These are phyloP conservation scores for Heliconius melpomene DNA, from an alignment of 1,140 invertebrate species.

Conservation along the genomic window DNA sequence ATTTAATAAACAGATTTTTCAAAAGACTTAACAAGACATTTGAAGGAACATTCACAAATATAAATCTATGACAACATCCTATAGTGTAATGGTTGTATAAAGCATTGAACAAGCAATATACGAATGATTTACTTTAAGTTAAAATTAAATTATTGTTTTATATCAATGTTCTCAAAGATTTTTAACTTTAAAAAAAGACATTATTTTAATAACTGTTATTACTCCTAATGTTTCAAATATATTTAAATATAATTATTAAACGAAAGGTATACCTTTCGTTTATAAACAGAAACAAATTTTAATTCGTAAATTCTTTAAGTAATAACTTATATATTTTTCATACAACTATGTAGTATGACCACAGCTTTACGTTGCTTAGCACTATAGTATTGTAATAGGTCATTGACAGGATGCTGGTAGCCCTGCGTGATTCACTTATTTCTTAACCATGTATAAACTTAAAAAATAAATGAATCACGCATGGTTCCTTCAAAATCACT, in stretches of 20 bases:
- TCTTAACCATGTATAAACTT: constrained; percentile 31
- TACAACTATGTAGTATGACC: background rate
- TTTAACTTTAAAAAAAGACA: background rate
- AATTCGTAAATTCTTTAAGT: too few relatives aligned
- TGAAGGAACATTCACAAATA: constrained; percentile 27
- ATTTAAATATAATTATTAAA: too few relatives aligned
- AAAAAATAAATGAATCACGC: constrained; percentile 53
- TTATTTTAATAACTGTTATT: too few relatives aligned
- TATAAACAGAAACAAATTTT: too few relatives aligned
- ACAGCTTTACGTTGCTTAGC: constrained; percentile 19
- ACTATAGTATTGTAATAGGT: constrained; percentile 61
- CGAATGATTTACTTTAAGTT: too few relatives aligned
- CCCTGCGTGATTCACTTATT: constrained; percentile 56
- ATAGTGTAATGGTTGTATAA: constrained; percentile 24
- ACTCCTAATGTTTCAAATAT: too few relatives aligned
- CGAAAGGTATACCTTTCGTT: too few relatives aligned
- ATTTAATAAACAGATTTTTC: too few relatives aligned
- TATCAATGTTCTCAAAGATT: background rate
- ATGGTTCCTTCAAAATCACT: constrained; percentile 3
- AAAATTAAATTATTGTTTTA: too few relatives aligned
- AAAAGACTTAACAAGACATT: constrained; percentile 1
- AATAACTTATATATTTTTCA: background rate
- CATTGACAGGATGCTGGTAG: constrained; percentile 67
- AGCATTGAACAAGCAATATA: background rate
- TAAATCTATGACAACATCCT: constrained; percentile 22